Evolutionary conservation across 53 echinoderm and acorn worm species (phyloP).

Genomic region (Paracentrotus lividus): DNA sequence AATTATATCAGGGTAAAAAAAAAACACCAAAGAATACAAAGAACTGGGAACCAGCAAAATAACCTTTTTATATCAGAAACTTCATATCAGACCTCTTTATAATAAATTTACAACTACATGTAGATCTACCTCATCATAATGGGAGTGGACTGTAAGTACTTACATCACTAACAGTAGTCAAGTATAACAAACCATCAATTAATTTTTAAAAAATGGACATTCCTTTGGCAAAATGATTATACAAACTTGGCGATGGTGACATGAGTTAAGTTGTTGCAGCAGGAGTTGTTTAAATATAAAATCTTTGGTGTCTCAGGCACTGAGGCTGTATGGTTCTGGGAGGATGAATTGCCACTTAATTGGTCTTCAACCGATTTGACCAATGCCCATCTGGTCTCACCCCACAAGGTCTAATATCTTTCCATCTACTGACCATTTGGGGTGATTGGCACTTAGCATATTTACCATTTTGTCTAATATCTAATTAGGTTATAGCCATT

Average conservation of each 20-base stretch:
- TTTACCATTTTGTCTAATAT: too few species aligned
- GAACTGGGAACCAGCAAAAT: too few species aligned
- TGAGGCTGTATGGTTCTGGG: neutral
- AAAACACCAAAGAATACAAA: too few species aligned
- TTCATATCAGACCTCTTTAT: neutral
- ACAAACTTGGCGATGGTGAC: neutral
- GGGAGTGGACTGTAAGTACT: neutral
- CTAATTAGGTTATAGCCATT: too few species aligned
- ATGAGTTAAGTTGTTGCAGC: neutral
- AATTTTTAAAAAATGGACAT: neutral
- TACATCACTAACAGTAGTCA: neutral
- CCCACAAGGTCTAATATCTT: too few species aligned
- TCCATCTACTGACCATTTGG: too few species aligned
- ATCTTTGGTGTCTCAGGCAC: neutral
- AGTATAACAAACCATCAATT: neutral
- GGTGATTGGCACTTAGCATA: too few species aligned
- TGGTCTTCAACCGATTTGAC: too few species aligned
- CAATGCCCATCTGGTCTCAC: too few species aligned
- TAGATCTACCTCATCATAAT: neutral
- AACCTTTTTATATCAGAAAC: neutral
- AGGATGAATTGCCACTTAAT: too few species aligned
- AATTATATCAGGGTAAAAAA: too few species aligned
- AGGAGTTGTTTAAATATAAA: neutral
- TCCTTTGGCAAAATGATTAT: neutral
- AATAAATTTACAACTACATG: neutral